Percentiles rank a stretch among this genome's conserved stretches.
Evolutionary conservation across 1,140 invertebrate genomes (phyloP).

Genomic region (Hermetia illucens): DNA sequence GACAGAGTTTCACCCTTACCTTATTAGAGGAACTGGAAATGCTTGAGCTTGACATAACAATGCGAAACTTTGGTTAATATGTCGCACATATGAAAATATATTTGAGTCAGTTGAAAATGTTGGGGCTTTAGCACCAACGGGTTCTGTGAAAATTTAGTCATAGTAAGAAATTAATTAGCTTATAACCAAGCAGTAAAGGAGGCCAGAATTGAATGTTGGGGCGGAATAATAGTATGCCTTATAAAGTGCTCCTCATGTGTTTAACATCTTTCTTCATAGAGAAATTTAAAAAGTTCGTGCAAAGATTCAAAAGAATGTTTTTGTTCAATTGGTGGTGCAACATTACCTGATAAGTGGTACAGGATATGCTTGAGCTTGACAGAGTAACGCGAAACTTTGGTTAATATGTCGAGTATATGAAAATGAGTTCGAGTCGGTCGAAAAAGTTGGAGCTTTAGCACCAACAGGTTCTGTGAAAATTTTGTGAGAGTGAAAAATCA

Average conservation of each 20-base stretch:
- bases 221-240: no score
- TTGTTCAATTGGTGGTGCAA: no score
- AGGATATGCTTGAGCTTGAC: conserved; percentile 16
- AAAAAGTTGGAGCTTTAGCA: conserved; percentile 52
- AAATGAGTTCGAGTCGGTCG: conserved; percentile 49
- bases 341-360: conserved; percentile 14
- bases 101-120: conserved; percentile 47
- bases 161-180: no score
- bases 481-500: no score
- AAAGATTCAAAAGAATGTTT: no score
- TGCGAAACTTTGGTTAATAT: conserved; percentile 34
- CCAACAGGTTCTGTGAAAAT: conserved; percentile 45
- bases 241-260: no score
- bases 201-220: no score
- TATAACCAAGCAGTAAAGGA: no score
- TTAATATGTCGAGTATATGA: conserved; percentile 37
- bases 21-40: conserved; percentile 57
- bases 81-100: conserved; percentile 36
- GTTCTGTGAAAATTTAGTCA: conserved; percentile 36
- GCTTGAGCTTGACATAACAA: conserved; percentile 61
- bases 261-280: no score
- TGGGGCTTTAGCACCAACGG: conserved; percentile 54
- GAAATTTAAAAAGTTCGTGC: no score
- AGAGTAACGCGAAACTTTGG: conserved; percentile 20
- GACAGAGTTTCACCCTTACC: conserved; percentile 27